Evolutionary conservation across 2,888 invertebrate genomes (phyloP), one percentile per base, ranked within the genome.

Genomic region (Augiades crinisus): DNA sequence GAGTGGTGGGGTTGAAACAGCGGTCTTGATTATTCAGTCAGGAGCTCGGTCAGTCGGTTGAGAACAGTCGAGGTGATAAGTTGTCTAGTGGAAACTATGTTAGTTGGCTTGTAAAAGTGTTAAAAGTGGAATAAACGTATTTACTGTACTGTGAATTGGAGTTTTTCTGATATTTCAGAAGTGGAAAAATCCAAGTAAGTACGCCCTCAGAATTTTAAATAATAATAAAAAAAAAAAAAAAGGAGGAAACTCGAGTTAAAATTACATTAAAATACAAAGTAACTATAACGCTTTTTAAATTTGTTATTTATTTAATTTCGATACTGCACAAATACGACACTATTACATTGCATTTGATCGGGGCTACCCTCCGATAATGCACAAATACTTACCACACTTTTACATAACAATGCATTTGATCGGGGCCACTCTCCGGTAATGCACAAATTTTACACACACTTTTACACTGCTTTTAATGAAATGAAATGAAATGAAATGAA

Each of bases 91-190:
- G n/a, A n/a, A n/a, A n/a, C n/a, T n/a, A n/a, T n/a, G n/a, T n/a
- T n/a, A n/a, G n/a, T n/a, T n/a, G n/a, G n/a, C n/a, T n/a, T n/a
- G n/a, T n/a, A n/a, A n/a, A n/a, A n/a, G n/a, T n/a, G n/a, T n/a
- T n/a, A n/a, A 24, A 2, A 24, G 24, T 24, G 24, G 24, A 24
- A 24, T 24, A 24, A 24, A 24, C 6, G 3, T 24, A 24, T 24
- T 24, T 24, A 24, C 24, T 5, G 24, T 24, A 6, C 24, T 24
- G 24, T 24, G 24, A 24, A 24, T 24, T 24, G 24, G 24, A 24
- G 24, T 38, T 38, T 38, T 19, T 38, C 38, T 38, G 38, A 38
- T 22, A 38, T 38, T 38, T 38, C 38, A 38, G 38, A 38, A 38
- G 38, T 10, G 38, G 38, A 38, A 38, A 10, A 38, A 38, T 21